Percentiles rank a stretch among this genome's conserved stretches.
phyloP scores from a whole-genome alignment of 2,113 vertebrate genomes.

The Thamnaconus septentrionalis region DNA sequence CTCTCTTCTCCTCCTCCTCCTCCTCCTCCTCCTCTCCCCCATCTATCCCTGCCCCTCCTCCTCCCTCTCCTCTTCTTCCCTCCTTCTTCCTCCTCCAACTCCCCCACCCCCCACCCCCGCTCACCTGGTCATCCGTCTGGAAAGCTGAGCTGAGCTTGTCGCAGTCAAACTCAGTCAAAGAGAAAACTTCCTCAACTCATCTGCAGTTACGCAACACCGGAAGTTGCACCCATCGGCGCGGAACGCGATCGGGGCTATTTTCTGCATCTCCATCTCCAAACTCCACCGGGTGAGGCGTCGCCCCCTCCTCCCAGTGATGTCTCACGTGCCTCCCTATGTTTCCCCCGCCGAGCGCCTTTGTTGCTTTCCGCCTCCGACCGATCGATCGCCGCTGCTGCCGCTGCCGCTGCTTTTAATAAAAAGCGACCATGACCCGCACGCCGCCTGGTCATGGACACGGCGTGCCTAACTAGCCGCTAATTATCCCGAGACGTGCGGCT shows the following conservation, averaged over 20 bases:
- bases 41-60: conserved; percentile 21
- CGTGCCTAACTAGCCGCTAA: conserved; percentile 60
- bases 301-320: background rate
- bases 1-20: conserved; percentile 5
- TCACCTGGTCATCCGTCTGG: conserved; percentile 14
- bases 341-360: conserved; percentile 7
- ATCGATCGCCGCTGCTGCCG: conserved; percentile 7
- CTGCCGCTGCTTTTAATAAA: conserved; percentile 18
- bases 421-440: background rate
- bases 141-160: conserved; percentile 9
- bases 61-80: background rate
- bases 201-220: no score
- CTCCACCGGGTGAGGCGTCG: no score
- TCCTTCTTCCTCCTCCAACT: conserved; percentile 2
- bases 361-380: background rate
- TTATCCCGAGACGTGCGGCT: conserved; percentile 70
- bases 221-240: background rate
- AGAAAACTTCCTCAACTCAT: no score
- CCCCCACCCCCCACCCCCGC: background rate
- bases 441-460: no score
- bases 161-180: conserved; percentile 1
- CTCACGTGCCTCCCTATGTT: background rate
- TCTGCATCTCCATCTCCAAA: no score
- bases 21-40: conserved; percentile 6
- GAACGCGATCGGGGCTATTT: background rate